Evolutionary conservation across 2,888 invertebrate species (phyloP).

Genomic region (Thereva nobilitata): DNA sequence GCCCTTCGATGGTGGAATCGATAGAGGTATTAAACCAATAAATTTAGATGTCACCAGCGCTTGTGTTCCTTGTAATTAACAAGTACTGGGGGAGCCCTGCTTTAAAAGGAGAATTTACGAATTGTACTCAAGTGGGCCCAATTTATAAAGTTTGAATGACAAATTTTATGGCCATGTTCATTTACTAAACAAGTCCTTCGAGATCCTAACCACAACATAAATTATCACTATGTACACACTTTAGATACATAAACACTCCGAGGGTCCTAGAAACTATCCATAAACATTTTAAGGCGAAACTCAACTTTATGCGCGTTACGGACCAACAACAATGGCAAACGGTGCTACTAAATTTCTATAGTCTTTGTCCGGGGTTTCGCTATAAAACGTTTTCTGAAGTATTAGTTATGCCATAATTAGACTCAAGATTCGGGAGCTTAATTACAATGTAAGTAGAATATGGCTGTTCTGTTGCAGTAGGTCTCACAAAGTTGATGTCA

Average conservation of each 20-base stretch:
- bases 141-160: conserved; percentile 33
- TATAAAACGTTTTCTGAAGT: too few species aligned
- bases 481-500: too few species aligned
- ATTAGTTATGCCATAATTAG: too few species aligned
- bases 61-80: conserved; percentile 32
- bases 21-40: conserved; percentile 17
- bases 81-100: conserved; percentile 29
- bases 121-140: conserved; percentile 29
- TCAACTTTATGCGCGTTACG: not conserved
- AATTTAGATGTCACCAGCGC: conserved; percentile 26
- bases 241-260: conserved; percentile 17
- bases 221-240: conserved; percentile 24
- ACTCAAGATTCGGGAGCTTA: too few species aligned
- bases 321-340: too few species aligned
- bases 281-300: not conserved
- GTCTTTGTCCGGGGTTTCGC: too few species aligned
- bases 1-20: conserved; percentile 15
- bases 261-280: conserved; percentile 18
- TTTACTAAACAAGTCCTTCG: conserved; percentile 25
- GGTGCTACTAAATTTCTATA: too few species aligned
- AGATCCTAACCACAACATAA: conserved; percentile 14
- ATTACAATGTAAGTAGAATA: too few species aligned
- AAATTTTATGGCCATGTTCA: conserved; percentile 30
- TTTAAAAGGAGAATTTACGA: conserved; percentile 24
- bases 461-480: too few species aligned